Percentiles rank a stretch among this genome's conserved stretches.
phyloP scores from a whole-genome alignment of 2,797 vertebrate species.

The Anguilla obscura region DNA sequence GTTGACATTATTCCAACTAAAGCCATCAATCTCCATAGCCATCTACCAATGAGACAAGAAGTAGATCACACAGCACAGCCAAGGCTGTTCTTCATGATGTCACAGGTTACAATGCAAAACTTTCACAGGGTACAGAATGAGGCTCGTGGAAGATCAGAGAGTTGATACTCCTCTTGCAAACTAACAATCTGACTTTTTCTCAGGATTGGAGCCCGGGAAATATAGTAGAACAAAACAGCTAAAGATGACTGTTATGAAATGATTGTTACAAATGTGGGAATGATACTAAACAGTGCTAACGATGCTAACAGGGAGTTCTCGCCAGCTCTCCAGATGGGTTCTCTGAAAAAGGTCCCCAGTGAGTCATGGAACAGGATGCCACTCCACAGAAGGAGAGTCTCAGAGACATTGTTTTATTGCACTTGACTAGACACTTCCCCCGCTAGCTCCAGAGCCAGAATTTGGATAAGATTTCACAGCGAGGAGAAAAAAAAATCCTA shows the following conservation, averaged over 20 bases:
- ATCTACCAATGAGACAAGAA: not conserved
- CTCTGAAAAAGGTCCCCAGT: not conserved
- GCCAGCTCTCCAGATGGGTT: not conserved
- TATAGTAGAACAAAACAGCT: not conserved
- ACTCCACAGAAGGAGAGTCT: not conserved
- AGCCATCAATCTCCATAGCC: not conserved
- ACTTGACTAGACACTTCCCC: conserved; percentile 12
- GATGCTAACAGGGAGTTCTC: not conserved
- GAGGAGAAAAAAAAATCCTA: not conserved
- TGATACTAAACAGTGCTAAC: not conserved
- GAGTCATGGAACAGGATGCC: conserved; percentile 1
- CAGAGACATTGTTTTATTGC: not conserved
- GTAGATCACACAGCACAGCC: not conserved
- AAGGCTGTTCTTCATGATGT: not conserved
- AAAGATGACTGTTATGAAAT: not conserved
- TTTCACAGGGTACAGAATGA: not conserved
- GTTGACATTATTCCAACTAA: not conserved
- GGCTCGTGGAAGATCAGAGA: not conserved
- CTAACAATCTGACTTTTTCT: not conserved
- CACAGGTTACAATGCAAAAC: not conserved
- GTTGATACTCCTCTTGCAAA: not conserved
- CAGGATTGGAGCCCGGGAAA: too few relatives aligned
- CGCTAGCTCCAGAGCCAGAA: not conserved
- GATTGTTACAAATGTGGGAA: not conserved
- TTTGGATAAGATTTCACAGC: not conserved